Base-by-base conservation (phyloP, 2,797 vertebrate genomes). In the Diplodus puntazzo region DNA sequence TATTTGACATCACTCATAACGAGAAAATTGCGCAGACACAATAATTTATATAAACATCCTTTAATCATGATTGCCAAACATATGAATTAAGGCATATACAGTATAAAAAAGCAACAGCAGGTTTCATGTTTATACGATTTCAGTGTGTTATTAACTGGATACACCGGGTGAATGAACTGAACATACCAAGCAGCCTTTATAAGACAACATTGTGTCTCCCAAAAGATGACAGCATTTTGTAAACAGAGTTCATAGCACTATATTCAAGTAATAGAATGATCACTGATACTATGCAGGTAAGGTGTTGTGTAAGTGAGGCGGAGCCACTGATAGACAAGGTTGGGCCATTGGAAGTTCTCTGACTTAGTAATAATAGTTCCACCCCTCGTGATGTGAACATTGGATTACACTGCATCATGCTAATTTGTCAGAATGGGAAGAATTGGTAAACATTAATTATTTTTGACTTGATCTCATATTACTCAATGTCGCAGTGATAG, bases 1-100 rank as follows among this genome's bases (percentile, higher is more conserved):
- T 57, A 39, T 20, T 53, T 17, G 9, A 14, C 10, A 13, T 42
- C 11, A 46, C 34, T 34, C 43, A 1, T 8, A 20, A 61, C 73
- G 30, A 72, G 46, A 83, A 80, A 67, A 45, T n/a, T 50, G 17
- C n/a, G 62, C 65, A 11, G 3, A 80, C 60, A 53, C 62, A 70
- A 69, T 7, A 62, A 59, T 84, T 57, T 93, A 88, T 95, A 95
- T 93, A 95, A 96, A 96, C 91, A 93, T 94, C 91, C 93, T 97
- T 97, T 98, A 97, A 97, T 99, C 96, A 94, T 98, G 97, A 98
- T 99, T 98, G 97, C 97, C 98, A 96, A 97, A 97, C 97, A 96
- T 98, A 93, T 95, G 97, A 99, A 99, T 96, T 99, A 99, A 99
- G 98, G 97, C 98, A 98, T 96, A 91, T 94, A 96, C 94, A 95